phyloP scores from a whole-genome alignment of 2,113 vertebrate species.

The Trachemys scripta region DNA sequence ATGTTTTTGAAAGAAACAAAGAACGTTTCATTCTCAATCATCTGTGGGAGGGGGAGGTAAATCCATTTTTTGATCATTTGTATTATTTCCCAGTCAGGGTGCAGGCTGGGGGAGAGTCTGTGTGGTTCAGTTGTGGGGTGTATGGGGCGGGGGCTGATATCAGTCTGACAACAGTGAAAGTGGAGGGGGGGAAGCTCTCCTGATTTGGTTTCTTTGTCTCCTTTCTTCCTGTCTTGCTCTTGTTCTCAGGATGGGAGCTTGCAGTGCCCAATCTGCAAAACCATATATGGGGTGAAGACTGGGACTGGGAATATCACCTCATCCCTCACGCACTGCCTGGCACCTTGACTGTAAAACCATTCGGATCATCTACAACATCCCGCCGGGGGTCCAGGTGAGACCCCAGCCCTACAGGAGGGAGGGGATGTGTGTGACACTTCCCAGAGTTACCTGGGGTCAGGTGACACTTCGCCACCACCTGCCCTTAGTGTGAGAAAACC shows the following conservation, averaged over 20 bases:
- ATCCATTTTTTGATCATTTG: no score
- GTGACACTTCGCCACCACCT: background rate
- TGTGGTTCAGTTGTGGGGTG: no score
- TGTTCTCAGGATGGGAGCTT: conserved; percentile 90
- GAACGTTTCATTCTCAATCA: no score
- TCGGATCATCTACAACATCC: conserved; percentile 96
- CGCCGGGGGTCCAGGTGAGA: conserved; percentile 92
- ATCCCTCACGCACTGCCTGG: conserved; percentile 93
- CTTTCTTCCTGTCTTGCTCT: background rate
- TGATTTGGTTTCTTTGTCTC: background rate
- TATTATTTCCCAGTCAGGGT: no score
- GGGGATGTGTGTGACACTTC: background rate
- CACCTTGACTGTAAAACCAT: conserved; percentile 94
- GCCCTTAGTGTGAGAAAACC: background rate
- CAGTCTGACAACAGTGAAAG: no score
- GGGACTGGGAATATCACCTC: conserved; percentile 96
- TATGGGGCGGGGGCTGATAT: no score
- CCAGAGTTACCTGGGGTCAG: background rate
- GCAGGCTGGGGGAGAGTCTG: no score
- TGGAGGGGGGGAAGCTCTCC: no score
- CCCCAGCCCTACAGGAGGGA: fast-evolving
- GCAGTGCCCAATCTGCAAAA: conserved; percentile 97
- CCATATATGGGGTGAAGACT: conserved; percentile 96
- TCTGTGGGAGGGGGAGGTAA: no score
- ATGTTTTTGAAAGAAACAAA: no score